These are phyloP conservation scores for Galaxea fascicularis DNA, from an alignment of 92 coral and sea anemone genomes.

Conservation along the genomic window DNA sequence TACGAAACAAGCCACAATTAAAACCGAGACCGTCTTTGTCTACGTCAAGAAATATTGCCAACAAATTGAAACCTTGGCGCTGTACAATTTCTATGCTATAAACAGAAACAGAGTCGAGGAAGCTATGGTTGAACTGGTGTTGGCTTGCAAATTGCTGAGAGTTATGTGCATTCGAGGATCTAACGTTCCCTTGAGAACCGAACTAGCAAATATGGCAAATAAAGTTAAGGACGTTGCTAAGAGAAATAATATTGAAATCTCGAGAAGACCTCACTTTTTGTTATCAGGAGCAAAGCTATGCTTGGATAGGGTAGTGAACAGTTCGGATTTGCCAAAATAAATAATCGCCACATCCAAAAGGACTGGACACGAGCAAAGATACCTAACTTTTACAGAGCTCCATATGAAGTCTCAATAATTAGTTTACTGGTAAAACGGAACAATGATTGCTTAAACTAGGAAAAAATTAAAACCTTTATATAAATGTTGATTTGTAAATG, in stretches of 20 bases:
- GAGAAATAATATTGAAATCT: constrained; percentile 68
- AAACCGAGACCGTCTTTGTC: constrained; percentile 72
- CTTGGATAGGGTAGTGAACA: constrained; percentile 65
- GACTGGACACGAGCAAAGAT: not conserved
- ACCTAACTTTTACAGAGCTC: no score
- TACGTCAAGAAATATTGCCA: constrained; percentile 61
- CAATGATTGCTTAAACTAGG: no score
- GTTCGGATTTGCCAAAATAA: not conserved
- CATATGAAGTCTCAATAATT: no score
- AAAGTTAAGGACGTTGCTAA: constrained; percentile 65
- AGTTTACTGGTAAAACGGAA: no score
- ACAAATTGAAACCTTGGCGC: constrained; percentile 69
- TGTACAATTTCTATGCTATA: constrained; percentile 81
- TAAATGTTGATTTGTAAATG: not conserved
- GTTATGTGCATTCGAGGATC: constrained; percentile 81
- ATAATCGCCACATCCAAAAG: not conserved
- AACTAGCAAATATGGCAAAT: constrained; percentile 66
- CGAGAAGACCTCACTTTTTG: constrained; percentile 69
- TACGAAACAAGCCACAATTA: constrained; percentile 78
- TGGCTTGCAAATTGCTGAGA: constrained; percentile 56
- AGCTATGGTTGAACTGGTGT: constrained; percentile 65
- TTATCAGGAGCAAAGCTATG: constrained; percentile 61
- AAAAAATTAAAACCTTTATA: no score
- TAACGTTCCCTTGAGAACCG: constrained; percentile 80
- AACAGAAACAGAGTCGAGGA: constrained; percentile 70